These are phyloP conservation scores for Augochlorella aurata DNA, from an alignment of 2,888 invertebrate genomes.

Conservation along the genomic window DNA sequence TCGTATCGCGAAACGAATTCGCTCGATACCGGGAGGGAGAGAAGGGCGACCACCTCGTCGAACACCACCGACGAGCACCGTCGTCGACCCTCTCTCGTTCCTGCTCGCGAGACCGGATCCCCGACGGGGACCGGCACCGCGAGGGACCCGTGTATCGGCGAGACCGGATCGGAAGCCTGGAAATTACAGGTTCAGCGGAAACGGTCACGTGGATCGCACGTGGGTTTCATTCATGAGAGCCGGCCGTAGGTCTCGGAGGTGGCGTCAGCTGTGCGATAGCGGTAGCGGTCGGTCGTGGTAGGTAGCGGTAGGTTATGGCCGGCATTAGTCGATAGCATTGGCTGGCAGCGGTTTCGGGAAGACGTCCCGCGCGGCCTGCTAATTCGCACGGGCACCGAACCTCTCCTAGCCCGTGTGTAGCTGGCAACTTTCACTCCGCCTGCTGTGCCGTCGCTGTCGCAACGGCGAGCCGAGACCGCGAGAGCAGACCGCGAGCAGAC, in stretches of 20 bases:
- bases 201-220: constrained; percentile 74
- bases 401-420: neutral
- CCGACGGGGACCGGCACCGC: too few species aligned
- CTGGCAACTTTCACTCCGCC: neutral
- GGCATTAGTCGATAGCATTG: constrained; percentile 11
- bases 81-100: neutral
- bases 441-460: neutral
- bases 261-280: constrained; percentile 56
- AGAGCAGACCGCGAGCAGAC: too few species aligned
- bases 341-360: neutral
- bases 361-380: neutral
- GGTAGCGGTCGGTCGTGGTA: constrained; percentile 47
- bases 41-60: neutral
- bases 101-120: neutral
- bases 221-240: constrained; percentile 76
- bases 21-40: neutral
- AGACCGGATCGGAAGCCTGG: constrained; percentile 12
- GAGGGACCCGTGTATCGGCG: neutral
- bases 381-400: neutral
- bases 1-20: neutral
- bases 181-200: constrained; percentile 30
- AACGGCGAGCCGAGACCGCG: neutral
- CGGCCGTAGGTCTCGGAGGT: constrained; percentile 57
- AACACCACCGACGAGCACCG: neutral
- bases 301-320: constrained; percentile 45